Base-by-base conservation (phyloP, 2,113 vertebrate genomes). In the Gnathonemus echidnorhynchus region DNA sequence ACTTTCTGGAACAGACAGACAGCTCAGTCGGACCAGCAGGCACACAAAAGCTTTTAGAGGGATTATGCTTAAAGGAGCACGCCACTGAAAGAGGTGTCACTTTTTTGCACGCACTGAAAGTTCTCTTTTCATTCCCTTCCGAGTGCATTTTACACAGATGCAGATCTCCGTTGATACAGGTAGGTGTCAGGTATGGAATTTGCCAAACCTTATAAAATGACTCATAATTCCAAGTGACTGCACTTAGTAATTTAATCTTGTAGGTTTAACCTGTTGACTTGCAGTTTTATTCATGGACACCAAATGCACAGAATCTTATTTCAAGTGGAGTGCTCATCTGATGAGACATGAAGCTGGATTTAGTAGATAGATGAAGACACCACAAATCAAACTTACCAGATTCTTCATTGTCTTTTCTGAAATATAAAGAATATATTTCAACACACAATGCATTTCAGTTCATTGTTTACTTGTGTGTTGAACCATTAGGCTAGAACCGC, bases 1-100 rank as follows among this genome's bases (percentile, higher is more conserved):
- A 91, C 94, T 95, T 91, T 96, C 94, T 96, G 95, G 92, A 96
- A 96, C 95, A 95, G 90, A 93, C 95, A 93, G 90, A 93, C 91
- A 94, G 70, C 88, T 62, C 80, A 84, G 77, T 85, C 91, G 92
- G 74, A 48, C 45, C 90, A 91, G 87, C 91, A 92, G 87, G 90
- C 90, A 90, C 50, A 90, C 53, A 88, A 89, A 21, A 52, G 91
- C 89, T 92, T 62, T 52, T 31, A 39, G 48, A n/a, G 70, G 5
- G 17, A 77, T 48, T 66, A 84, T 39, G 89, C 35, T n/a, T 46
- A 56, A 84, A n/a, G 35, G 9, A 56, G 70, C 77, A 66, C 53
- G 56, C 86, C 62, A 31, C 62, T 31, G 62, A 70, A 70, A 70
- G 9, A 66, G n/a, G 58, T 1, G 1, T 39, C 70, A 15, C 35